Base-by-base conservation (phyloP, 2,888 invertebrate species). In the Macaria notata region DNA sequence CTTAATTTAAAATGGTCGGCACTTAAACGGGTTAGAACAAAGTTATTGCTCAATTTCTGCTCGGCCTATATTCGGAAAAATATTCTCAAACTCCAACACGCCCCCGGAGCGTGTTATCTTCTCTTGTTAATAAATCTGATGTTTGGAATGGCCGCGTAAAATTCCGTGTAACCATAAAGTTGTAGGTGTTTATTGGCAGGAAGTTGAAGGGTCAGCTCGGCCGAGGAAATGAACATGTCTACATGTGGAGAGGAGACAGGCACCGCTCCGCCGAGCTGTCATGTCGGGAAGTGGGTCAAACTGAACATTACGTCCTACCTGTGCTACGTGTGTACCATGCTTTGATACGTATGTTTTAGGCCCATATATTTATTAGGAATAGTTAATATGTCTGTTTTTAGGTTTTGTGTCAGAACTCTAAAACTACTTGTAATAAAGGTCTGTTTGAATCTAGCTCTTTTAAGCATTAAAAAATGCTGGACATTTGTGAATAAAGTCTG, bases 221-320 rank as follows among this genome's bases (percentile, higher is more conserved):
- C 62, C 56, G 65, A 77, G 80, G 78, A 82, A 84, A 82, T 81
- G 76, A 81, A 78, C 72, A 75, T 75, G 77, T 75, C 77, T 68
- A 66, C 68, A 59, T 68, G 63, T 55, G 60, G 63, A 53, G 64
- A 64, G 66, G 66, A 65, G 65, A 67, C 66, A 64, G 66, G 66
- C 39, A 44, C 3, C 62, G 56, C 55, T 70, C 33, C 36, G 66
- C 65, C 69, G 67, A 69, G 70, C 71, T 63, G 65, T 67, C 46
- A 61, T 65, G 61, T 60, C 66, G 59, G 59, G 62, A 71, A 72
- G 66, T 67, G 69, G 71, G 70, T 70, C 70, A 65, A 42, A 46
- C 30, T 30, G 9, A 44, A 54, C 8, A 9, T 30, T 31, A 36
- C 33, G 33, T 36, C 7, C 33, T 36, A 36, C 33, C 33, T 36